Base-by-base conservation (phyloP, 2,888 invertebrate genomes). In the Leptinotarsa haldemani region DNA sequence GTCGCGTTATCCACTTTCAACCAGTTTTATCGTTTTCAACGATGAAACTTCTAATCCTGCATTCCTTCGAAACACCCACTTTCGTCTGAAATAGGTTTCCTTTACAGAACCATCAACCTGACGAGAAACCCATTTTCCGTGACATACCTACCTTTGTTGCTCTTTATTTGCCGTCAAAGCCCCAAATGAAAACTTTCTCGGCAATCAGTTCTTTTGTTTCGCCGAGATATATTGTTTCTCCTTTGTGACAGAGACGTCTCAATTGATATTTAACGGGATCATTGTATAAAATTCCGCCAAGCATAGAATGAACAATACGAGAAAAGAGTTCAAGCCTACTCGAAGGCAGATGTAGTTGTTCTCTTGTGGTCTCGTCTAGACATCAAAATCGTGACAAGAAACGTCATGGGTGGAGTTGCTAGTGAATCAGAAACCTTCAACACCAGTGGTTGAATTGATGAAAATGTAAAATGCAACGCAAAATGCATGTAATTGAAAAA, bases 181-280 rank as follows among this genome's bases (percentile, higher is more conserved):
- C 20, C 63, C 67, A 70, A 70, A 75, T 70, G 73, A 75, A 75
- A 72, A 68, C 70, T 70, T 75, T 53, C 63, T 48, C 69, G 61
- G 69, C 71, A 73, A 73, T 70, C 73, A 56, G 75, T 71, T 71
- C 73, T 73, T 76, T 76, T 76, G 71, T 76, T 56, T 71, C 70
- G 48, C 25, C 16, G 65, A 46, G 70, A 70, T 50, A 70, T 52
- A 73, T 71, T 75, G 69, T 73, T 75, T 70, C 69, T 73, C 65
- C 50, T 68, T 65, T 68, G 65, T 61, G 63, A 65, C 70, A 65
- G 61, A 70, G 66, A 77, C 70, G 74, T 77, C 76, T 77, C 74
- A 71, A 77, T 74, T 73, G 76, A 70, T 74, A 68, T 70, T 74
- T 76, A 74, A 69, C 74, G 52, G 70, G 40, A 56, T 58, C 56